Base-by-base conservation (phyloP, 2,888 invertebrate genomes). In the Rhodophaea formosa region DNA sequence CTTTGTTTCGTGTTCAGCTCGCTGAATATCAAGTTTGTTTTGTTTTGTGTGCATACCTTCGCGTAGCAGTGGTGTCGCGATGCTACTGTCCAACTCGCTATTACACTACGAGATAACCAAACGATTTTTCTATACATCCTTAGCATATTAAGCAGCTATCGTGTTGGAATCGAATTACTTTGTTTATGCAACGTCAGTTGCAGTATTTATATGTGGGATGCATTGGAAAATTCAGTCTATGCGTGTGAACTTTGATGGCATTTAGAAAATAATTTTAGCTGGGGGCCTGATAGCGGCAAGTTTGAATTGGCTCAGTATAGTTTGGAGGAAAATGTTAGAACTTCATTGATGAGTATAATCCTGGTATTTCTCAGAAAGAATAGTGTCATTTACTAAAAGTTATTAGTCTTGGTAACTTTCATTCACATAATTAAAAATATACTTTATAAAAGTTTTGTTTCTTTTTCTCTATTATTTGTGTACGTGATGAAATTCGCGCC, bases 1-100 rank as follows among this genome's bases (percentile, higher is more conserved):
- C 62, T 58, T 17, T 59, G 55, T 57, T 43, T 42, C 39, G 43
- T 55, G 8, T 52, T 62, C 53, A 46, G 6, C 58, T 30, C 60
- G 35, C 47, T 1, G 62, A 62, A 65, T 54, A 57, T 51, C 39
- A 52, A 59, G 62, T 64, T 66, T 70, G 61, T 60, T 66, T 67
- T 62, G 64, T 68, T 67, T 63, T 69, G 66, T 68, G 63, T 71
- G 73, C 73, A 76, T 75, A 62, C 71, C 72, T 69, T 68, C 80
- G 78, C 82, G 86, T 82, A 71, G 61, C 65, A 70, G 72, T 76
- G 74, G 72, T 70, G 75, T 74, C 64, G 72, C 72, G 70, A 74
- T 69, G 72, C 78, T 76, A 78, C 77, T 72, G 80, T 74, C 73
- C 71, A 77, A 61, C 67, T 61, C 60, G 71, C 70, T 68, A 72